Conservation (phyloP, 1,140 invertebrate species). For the Mactra quadrangularis region DNA sequence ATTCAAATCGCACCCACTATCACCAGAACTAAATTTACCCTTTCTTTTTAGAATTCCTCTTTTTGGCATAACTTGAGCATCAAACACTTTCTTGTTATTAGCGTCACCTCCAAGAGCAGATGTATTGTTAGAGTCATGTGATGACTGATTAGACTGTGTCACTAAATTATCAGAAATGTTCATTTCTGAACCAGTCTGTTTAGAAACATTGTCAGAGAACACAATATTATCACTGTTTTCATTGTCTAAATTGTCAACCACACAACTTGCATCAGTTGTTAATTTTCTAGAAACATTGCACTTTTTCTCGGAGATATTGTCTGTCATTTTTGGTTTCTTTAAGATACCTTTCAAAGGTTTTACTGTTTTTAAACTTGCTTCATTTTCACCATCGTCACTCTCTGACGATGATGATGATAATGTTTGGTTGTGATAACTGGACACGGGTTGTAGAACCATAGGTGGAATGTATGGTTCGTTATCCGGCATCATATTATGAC, state of each 20-base stretch:
- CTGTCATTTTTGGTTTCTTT: slow-evolving; percentile 68
- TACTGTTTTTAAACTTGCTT: slow-evolving; percentile 49
- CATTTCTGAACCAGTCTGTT: slow-evolving; percentile 17
- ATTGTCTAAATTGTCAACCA: slow-evolving; percentile 3
- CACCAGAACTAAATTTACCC: slow-evolving; percentile 78
- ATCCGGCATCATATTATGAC: slow-evolving; percentile 92
- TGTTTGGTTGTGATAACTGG: slow-evolving; percentile 63
- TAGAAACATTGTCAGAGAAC: slow-evolving; percentile 25
- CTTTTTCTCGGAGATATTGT: slow-evolving; percentile 39
- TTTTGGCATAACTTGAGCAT: slow-evolving; percentile 76
- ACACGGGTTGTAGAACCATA: slow-evolving; percentile 61
- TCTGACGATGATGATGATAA: slow-evolving; percentile 70
- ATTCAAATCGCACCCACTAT: slow-evolving; percentile 75
- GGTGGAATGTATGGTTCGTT: slow-evolving; percentile 84
- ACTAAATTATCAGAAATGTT: background rate
- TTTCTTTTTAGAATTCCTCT: slow-evolving; percentile 79
- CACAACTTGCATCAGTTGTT: background rate
- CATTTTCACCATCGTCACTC: slow-evolving; percentile 66
- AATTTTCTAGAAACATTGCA: slow-evolving; percentile 16
- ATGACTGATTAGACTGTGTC: slow-evolving; percentile 35
- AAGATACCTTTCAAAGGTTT: slow-evolving; percentile 69
- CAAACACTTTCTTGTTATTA: slow-evolving; percentile 69
- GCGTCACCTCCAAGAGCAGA: background rate
- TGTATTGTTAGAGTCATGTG: background rate
- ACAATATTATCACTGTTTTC: slow-evolving; percentile 36